phyloP scores from a whole-genome alignment of 2,797 vertebrate genomes.

The Leucoraja ocellata region DNA sequence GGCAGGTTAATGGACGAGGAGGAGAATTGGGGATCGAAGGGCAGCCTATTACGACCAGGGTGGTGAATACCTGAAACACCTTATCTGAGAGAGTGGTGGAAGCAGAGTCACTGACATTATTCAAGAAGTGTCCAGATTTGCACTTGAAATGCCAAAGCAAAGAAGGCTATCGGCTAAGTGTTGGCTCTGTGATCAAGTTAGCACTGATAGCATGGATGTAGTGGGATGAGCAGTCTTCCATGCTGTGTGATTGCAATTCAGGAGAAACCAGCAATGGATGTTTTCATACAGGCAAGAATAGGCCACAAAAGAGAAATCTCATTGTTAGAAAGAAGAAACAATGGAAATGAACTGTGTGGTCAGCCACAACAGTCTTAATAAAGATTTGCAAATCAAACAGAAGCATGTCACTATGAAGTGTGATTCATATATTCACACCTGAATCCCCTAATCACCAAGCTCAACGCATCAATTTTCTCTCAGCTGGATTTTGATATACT shows the following conservation, averaged over 20 bases:
- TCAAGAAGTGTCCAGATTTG: too few relatives aligned
- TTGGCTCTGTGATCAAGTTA: too few relatives aligned
- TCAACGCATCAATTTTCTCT: not conserved
- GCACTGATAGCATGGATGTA: too few relatives aligned
- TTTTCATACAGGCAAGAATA: not conserved
- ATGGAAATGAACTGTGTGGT: not conserved
- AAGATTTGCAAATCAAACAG: not conserved
- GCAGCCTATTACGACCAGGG: too few relatives aligned
- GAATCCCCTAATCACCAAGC: not conserved
- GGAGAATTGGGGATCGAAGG: not conserved
- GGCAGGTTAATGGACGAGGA: not conserved
- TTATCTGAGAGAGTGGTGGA: too few relatives aligned
- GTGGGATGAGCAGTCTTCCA: too few relatives aligned
- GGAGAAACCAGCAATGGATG: not conserved
- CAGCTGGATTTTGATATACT: not conserved
- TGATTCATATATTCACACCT: too few relatives aligned
- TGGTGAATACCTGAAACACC: too few relatives aligned
- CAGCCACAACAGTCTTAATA: not conserved
- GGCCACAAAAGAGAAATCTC: not conserved
- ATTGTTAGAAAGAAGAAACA: not conserved
- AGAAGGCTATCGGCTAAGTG: too few relatives aligned
- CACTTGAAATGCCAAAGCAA: too few relatives aligned
- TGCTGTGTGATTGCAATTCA: too few relatives aligned
- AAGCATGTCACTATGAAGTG: not conserved
- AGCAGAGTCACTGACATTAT: too few relatives aligned